Evolutionary conservation across 2,113 vertebrate genomes (phyloP).

Genomic region (Rhabdornis inornatus): DNA sequence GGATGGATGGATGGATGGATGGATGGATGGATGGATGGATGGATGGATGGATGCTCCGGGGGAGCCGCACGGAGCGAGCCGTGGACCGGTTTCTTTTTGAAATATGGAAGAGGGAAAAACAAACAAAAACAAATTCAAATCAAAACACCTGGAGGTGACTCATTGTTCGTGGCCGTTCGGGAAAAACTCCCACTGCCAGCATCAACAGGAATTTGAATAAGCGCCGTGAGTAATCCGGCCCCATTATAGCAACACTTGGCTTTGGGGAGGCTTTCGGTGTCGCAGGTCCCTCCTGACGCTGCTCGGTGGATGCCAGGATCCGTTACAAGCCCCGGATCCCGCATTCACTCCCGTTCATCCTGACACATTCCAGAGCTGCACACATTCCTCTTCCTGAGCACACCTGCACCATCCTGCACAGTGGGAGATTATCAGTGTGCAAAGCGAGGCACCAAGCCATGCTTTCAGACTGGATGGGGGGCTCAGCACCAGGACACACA

Average conservation of each 20-base stretch:
- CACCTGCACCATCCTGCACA: not conserved
- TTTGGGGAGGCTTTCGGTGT: not conserved
- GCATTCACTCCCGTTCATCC: not conserved
- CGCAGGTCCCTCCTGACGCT: not conserved
- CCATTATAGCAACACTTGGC: not conserved
- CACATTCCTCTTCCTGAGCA: fast-evolving
- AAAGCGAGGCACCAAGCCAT: not conserved
- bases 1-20: not conserved
- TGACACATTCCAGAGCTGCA: not conserved
- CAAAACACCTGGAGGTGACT: constrained; percentile 49
- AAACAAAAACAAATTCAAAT: not conserved
- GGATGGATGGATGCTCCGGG: not conserved
- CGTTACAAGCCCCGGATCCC: not conserved
- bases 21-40: too few relatives aligned
- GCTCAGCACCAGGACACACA: fast-evolving
- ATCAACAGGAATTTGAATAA: constrained; percentile 34
- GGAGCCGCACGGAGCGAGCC: not conserved
- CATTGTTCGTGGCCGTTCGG: not conserved
- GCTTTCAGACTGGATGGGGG: fast-evolving
- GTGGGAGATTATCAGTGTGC: fast-evolving
- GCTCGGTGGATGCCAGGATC: not conserved
- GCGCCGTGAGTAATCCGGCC: constrained; percentile 4
- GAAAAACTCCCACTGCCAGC: constrained; percentile 23
- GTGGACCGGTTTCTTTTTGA: not conserved
- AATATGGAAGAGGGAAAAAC: not conserved